Percentiles rank a stretch among this genome's conserved stretches.
phyloP scores from a whole-genome alignment of 2,888 invertebrate species.

The Phaedon cochleariae region DNA sequence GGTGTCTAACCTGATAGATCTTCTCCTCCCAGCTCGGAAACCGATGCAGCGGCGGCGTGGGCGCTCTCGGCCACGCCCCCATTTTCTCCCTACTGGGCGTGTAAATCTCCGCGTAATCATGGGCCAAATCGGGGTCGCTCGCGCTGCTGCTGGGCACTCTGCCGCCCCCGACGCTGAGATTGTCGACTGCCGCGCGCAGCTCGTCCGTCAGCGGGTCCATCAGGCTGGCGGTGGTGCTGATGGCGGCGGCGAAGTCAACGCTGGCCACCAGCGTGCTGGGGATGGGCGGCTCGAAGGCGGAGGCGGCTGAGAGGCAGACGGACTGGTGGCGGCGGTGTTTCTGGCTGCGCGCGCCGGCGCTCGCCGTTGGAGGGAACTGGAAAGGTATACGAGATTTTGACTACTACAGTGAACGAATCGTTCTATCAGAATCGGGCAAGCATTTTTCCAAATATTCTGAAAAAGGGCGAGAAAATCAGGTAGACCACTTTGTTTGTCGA shows the following conservation, averaged over 20 bases:
- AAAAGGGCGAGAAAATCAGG: too few species aligned
- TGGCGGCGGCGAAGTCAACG: slow-evolving; percentile 60
- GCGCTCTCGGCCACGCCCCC: slow-evolving; percentile 67
- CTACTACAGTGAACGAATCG: too few species aligned
- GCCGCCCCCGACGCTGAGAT: slow-evolving; percentile 57
- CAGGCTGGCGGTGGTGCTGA: slow-evolving; percentile 51
- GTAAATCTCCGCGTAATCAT: slow-evolving; percentile 94
- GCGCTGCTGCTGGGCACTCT: slow-evolving; percentile 70
- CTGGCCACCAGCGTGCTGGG: slow-evolving; percentile 58
- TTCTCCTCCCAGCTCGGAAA: slow-evolving; percentile 87
- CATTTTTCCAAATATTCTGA: too few species aligned
- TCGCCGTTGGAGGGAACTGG: slow-evolving; percentile 59
- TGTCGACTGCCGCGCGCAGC: slow-evolving; percentile 69
- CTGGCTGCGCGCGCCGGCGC: slow-evolving; percentile 51
- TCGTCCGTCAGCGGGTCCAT: slow-evolving; percentile 69
- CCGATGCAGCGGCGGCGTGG: slow-evolving; percentile 90
- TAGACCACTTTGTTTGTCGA: too few species aligned
- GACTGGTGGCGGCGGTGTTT: slow-evolving; percentile 67
- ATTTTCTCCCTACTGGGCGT: slow-evolving; percentile 81
- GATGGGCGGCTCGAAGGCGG: slow-evolving; percentile 56
- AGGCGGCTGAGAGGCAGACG: slow-evolving; percentile 62
- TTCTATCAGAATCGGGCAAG: too few species aligned
- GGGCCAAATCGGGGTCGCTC: slow-evolving; percentile 74
- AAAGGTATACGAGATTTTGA: neutral
- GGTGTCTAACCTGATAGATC: slow-evolving; percentile 86